A percentile compares a stretch with the other conserved stretches of the same genome.
Conservation (phyloP, 2,797 vertebrate genomes). For the Rachycentron canadum region DNA sequence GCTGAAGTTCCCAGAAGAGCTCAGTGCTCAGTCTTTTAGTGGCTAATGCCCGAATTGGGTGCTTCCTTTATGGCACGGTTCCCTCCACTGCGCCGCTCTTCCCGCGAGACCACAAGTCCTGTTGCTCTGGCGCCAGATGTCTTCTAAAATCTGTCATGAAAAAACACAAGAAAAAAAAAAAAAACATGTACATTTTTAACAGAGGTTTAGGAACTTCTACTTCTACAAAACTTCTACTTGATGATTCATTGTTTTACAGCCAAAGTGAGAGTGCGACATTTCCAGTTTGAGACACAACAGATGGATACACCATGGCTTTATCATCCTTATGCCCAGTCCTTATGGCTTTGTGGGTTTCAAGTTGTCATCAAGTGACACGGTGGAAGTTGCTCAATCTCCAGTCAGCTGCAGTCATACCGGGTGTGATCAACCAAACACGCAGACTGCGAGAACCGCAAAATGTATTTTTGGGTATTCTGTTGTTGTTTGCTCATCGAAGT, state of each 20-base stretch:
- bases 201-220: neutral
- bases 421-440: constrained; percentile 66
- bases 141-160: constrained; percentile 49
- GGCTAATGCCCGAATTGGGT: constrained; percentile 50
- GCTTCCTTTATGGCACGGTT: constrained; percentile 56
- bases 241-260: constrained; percentile 41
- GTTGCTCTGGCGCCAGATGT: constrained; percentile 43
- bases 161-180: neutral
- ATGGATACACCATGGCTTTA: constrained; percentile 69
- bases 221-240: neutral
- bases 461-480: constrained; percentile 69
- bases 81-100: constrained; percentile 68
- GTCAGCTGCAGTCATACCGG: constrained; percentile 57
- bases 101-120: constrained; percentile 36
- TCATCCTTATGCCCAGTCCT: constrained; percentile 56
- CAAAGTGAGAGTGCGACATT: constrained; percentile 38
- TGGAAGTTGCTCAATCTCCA: constrained; percentile 72
- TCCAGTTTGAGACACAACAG: constrained; percentile 64
- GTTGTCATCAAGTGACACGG: constrained; percentile 62
- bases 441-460: constrained; percentile 37
- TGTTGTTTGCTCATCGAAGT: constrained; percentile 69
- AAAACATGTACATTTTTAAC: constrained; percentile 13
- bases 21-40: constrained; percentile 69
- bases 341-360: constrained; percentile 65
- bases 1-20: constrained; percentile 71